A percentile compares a stretch with the other conserved stretches of the same genome.
These are phyloP conservation scores for Camponotus fellah DNA, from an alignment of 2,888 invertebrate species.

Conservation along the genomic window DNA sequence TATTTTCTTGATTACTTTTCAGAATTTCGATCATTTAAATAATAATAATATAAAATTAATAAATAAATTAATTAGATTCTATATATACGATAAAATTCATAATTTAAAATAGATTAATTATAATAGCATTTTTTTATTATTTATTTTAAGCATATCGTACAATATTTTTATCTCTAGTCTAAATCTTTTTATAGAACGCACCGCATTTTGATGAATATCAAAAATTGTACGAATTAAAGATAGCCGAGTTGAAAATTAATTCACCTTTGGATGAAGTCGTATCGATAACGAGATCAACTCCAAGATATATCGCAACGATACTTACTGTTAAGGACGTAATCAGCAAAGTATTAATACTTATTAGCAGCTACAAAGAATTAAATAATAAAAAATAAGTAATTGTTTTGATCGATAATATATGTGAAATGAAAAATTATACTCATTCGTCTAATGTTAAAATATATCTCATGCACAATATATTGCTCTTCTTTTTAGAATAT, in stretches of 20 bases:
- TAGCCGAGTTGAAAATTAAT: slow-evolving; percentile 86
- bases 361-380: slow-evolving; percentile 94
- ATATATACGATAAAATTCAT: not conserved
- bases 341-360: slow-evolving; percentile 91
- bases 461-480: not conserved
- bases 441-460: not conserved
- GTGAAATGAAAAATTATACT: slow-evolving; percentile 80
- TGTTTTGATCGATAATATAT: slow-evolving; percentile 98
- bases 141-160: not conserved
- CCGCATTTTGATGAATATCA: slow-evolving; percentile 96
- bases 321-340: slow-evolving; percentile 91
- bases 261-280: slow-evolving; percentile 76
- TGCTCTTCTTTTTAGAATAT: slow-evolving; percentile 91
- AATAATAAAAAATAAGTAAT: slow-evolving; percentile 97
- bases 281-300: slow-evolving; percentile 75
- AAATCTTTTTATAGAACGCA: slow-evolving; percentile 88
- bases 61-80: not conserved
- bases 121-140: too few relatives aligned
- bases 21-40: not conserved
- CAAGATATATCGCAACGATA: slow-evolving; percentile 80
- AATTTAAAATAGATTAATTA: not conserved
- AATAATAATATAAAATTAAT: slow-evolving; percentile 1
- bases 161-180: not conserved
- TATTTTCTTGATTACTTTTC: slow-evolving; percentile 21
- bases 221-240: slow-evolving; percentile 90